Evolutionary conservation across 2,797 vertebrate genomes (phyloP).

Genomic region (Coilia nasus): DNA sequence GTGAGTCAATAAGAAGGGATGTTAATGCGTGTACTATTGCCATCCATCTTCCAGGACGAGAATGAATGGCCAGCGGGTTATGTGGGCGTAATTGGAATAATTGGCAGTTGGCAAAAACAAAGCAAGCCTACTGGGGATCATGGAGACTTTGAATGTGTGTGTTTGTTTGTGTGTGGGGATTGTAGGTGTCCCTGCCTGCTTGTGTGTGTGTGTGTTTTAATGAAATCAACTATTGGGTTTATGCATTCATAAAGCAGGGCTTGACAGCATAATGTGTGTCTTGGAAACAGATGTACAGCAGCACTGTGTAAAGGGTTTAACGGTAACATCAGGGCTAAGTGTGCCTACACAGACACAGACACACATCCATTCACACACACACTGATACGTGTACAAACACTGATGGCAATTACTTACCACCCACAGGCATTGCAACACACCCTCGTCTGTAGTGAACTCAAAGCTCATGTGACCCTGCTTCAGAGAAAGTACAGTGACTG

Average conservation of each 20-base stretch:
- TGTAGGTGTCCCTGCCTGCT: neutral
- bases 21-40: constrained; percentile 11
- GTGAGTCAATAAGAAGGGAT: constrained; percentile 4
- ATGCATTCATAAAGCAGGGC: neutral
- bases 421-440: neutral
- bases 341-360: neutral
- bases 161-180: constrained; percentile 1
- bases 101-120: constrained; percentile 16
- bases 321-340: neutral
- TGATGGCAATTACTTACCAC: neutral
- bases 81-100: constrained; percentile 13
- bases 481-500: too few species aligned
- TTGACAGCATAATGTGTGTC: neutral
- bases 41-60: neutral
- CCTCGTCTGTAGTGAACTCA: too few species aligned
- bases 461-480: too few species aligned
- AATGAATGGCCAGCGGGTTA: constrained; percentile 4
- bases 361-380: neutral
- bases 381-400: neutral
- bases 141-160: neutral
- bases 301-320: neutral
- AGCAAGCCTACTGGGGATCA: neutral
- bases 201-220: neutral
- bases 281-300: neutral
- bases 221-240: neutral